phyloP scores from a whole-genome alignment of 2,113 vertebrate genomes.

The Gambusia holbrooki region DNA sequence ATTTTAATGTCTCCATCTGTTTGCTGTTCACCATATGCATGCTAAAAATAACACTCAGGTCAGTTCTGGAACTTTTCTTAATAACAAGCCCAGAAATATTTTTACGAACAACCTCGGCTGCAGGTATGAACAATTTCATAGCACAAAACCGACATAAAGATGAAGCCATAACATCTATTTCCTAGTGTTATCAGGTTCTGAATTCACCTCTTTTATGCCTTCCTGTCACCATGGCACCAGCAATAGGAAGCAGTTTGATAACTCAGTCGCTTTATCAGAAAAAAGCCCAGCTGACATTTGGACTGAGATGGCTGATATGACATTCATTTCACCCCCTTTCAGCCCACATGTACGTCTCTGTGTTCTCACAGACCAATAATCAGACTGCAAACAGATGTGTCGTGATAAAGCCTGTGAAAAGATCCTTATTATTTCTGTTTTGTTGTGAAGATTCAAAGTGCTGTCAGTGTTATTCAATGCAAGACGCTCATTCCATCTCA shows the following conservation, averaged over 20 bases:
- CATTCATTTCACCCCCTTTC: slow-evolving; percentile 53
- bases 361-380: slow-evolving; percentile 30
- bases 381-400: slow-evolving; percentile 5
- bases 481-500: background rate
- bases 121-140: slow-evolving; percentile 29
- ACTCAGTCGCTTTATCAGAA: slow-evolving; percentile 60
- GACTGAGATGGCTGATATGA: slow-evolving; percentile 60
- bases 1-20: background rate
- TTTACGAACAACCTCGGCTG: background rate
- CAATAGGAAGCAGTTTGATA: slow-evolving; percentile 65
- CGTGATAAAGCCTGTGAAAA: slow-evolving; percentile 12
- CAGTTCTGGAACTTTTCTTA: background rate
- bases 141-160: slow-evolving; percentile 3
- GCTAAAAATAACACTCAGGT: background rate
- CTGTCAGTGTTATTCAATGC: background rate
- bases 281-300: slow-evolving; percentile 62
- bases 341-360: slow-evolving; percentile 27
- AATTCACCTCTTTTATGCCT: slow-evolving; percentile 48
- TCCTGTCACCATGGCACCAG: slow-evolving; percentile 68
- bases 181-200: slow-evolving; percentile 47
- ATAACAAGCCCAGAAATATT: background rate
- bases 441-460: slow-evolving; percentile 8
- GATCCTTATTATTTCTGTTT: background rate
- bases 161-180: slow-evolving; percentile 45
- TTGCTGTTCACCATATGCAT: background rate